These are phyloP conservation scores for Catajapyx aquilonaris DNA, from an alignment of 1,140 invertebrate species.

Conservation along the genomic window DNA sequence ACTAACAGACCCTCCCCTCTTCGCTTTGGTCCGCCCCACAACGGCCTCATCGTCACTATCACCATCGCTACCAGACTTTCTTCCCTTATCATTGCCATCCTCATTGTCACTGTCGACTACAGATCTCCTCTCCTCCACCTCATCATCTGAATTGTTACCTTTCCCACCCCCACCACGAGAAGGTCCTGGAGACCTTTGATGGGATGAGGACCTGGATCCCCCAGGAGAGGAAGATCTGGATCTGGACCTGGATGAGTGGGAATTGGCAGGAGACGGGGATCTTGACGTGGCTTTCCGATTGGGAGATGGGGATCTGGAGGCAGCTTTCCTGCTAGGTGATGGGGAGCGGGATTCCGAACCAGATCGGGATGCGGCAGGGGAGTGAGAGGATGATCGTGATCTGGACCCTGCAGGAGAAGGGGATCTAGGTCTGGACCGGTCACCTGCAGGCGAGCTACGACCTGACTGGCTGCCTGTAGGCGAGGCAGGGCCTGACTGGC, in stretches of 20 bases:
- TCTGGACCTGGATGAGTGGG: constrained; percentile 7
- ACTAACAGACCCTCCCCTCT: too few relatives aligned
- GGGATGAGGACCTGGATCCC: constrained; percentile 4
- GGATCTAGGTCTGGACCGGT: constrained; percentile 10
- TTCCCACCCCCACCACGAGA: constrained; percentile 16
- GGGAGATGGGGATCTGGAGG: constrained; percentile 4
- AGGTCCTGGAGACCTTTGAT: constrained; percentile 7
- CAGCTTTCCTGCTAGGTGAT: too few relatives aligned
- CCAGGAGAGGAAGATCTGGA: constrained; percentile 4
- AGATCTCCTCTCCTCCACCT: constrained; percentile 16
- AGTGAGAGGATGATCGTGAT: constrained; percentile 8
- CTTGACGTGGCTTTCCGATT: constrained; percentile 2
- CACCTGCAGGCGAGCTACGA: background rate
- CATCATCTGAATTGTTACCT: constrained; percentile 14
- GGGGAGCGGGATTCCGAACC: constrained; percentile 5
- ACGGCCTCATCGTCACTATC: background rate
- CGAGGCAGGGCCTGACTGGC: too few relatives aligned
- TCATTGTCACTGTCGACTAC: constrained; percentile 15
- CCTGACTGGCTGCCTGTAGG: too few relatives aligned
- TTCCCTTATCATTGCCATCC: constrained; percentile 1
- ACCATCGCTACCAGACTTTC: background rate
- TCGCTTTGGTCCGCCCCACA: too few relatives aligned
- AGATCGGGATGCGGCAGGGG: background rate
- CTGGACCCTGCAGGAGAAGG: constrained; percentile 6
- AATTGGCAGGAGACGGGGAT: constrained; percentile 3